Evolutionary conservation across 2,888 invertebrate species (phyloP).

Genomic region (Eudemis profundana): DNA sequence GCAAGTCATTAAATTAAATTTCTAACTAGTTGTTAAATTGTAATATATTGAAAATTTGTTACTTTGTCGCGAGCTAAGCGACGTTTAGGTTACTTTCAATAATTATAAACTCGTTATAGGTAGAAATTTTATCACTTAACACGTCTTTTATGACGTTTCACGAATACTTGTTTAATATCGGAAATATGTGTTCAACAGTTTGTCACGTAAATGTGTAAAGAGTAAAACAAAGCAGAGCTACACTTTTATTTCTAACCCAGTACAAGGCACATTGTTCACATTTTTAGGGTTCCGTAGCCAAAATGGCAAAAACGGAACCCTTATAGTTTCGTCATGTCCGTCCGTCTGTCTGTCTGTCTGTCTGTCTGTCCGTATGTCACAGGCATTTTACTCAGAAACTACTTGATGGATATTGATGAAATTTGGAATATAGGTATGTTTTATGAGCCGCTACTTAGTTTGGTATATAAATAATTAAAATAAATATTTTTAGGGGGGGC

Average conservation of each 20-base stretch:
- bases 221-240: constrained; percentile 14
- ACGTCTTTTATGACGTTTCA: constrained; percentile 33
- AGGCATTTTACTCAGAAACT: no score
- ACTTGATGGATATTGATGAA: no score
- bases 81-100: constrained; percentile 33
- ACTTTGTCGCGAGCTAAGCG: constrained; percentile 26
- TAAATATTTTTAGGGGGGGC: no score
- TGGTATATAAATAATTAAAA: no score
- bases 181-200: background rate
- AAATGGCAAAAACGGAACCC: no score
- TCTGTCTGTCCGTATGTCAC: no score
- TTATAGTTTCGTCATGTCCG: no score
- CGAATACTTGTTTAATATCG: constrained; percentile 20
- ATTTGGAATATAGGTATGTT: no score
- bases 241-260: background rate
- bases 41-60: constrained; percentile 32
- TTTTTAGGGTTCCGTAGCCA: no score
- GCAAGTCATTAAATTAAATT: constrained; percentile 29
- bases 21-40: constrained; percentile 18
- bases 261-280: no score
- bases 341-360: no score
- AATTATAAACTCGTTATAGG: constrained; percentile 19
- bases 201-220: constrained; percentile 19
- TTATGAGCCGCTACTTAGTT: no score
- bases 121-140: constrained; percentile 33